A percentile compares a stretch with the other conserved stretches of the same genome.
phyloP scores from a whole-genome alignment of 2,888 invertebrate species.

The Aproaerema taeniolella region DNA sequence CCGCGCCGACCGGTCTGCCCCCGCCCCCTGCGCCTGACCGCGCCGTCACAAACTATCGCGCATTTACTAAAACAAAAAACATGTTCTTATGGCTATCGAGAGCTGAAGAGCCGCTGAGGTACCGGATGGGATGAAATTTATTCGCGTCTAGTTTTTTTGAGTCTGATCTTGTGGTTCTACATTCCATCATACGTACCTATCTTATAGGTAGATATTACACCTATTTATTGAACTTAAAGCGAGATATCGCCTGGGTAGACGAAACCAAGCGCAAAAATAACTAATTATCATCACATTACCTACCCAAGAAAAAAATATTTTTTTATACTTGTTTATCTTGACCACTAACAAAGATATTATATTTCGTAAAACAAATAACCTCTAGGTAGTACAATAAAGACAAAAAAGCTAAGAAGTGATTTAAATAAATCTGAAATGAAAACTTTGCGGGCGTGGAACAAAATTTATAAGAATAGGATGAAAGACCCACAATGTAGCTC shows the following conservation, averaged over 20 bases:
- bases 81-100: constrained; percentile 71
- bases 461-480: too few species aligned
- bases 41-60: constrained; percentile 70
- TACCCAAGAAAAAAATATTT: not conserved
- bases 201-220: constrained; percentile 5
- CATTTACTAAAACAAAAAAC: constrained; percentile 74
- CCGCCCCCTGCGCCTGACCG: constrained; percentile 49
- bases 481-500: too few species aligned
- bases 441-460: too few species aligned
- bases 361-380: too few species aligned
- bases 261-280: not conserved
- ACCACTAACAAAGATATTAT: too few species aligned
- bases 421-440: too few species aligned
- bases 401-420: too few species aligned
- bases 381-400: too few species aligned
- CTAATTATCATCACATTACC: not conserved
- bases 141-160: constrained; percentile 69
- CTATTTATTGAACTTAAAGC: constrained; percentile 1
- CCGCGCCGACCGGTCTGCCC: constrained; percentile 55
- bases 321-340: too few species aligned
- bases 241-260: constrained; percentile 3
- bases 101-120: constrained; percentile 65
- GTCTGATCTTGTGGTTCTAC: constrained; percentile 55
- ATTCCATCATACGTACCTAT: constrained; percentile 48
- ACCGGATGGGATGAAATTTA: constrained; percentile 75